These are phyloP conservation scores for Callipepla californica DNA, from an alignment of 2,113 vertebrate genomes.

Conservation along the genomic window DNA sequence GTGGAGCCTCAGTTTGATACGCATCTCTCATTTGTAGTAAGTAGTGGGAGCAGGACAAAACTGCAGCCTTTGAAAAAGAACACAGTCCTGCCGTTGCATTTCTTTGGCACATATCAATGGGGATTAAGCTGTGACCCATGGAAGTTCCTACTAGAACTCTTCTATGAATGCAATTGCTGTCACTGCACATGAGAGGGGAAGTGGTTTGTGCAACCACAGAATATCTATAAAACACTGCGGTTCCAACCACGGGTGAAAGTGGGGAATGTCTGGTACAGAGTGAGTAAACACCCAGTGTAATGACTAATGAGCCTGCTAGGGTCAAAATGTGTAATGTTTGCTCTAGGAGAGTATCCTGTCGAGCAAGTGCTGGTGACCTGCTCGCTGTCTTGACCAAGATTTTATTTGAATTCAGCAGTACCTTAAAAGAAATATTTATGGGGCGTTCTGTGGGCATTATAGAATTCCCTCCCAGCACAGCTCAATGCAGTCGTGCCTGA, in stretches of 20 bases:
- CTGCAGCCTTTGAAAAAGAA: constrained; percentile 22
- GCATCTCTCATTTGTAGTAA: background rate
- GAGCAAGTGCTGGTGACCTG: background rate
- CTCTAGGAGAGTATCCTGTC: background rate
- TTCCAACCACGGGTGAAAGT: background rate
- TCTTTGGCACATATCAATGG: constrained; percentile 48
- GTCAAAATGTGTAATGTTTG: background rate
- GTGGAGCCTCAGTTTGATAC: background rate
- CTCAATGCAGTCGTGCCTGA: background rate
- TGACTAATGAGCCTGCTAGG: rapidly evolving
- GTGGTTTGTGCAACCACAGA: constrained; percentile 53
- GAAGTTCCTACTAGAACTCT: constrained; percentile 48
- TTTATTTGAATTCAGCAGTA: background rate
- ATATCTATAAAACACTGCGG: background rate
- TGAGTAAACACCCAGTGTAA: background rate
- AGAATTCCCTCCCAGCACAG: background rate
- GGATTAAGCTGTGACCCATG: constrained; percentile 44
- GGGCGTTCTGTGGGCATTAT: background rate
- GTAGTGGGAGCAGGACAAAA: constrained; percentile 14
- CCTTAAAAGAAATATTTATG: background rate
- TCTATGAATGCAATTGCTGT: constrained; percentile 65
- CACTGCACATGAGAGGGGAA: constrained; percentile 55
- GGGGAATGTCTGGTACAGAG: background rate
- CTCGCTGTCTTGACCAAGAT: background rate
- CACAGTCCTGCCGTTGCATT: background rate